A percentile compares a stretch with the other conserved stretches of the same genome.
These are phyloP conservation scores for Melinaea menophilus DNA, from an alignment of 2,888 invertebrate genomes.

Conservation along the genomic window DNA sequence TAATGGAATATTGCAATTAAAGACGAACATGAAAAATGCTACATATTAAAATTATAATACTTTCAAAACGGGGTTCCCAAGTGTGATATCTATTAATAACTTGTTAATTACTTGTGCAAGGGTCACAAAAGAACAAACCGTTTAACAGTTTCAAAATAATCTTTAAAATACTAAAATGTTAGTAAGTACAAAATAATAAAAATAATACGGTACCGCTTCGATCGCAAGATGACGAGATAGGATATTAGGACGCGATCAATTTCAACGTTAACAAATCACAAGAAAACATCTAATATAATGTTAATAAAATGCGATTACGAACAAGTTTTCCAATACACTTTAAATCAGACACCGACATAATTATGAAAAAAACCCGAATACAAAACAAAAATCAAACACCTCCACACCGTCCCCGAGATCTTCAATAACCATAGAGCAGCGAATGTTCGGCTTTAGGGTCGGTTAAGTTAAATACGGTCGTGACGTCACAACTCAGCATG, in stretches of 20 bases:
- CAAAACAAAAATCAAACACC: background rate
- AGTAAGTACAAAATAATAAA: background rate
- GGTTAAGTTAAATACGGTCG: background rate
- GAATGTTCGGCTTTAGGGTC: background rate
- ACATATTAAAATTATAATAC: background rate
- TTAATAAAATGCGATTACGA: background rate
- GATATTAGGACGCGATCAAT: background rate
- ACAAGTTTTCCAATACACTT: background rate
- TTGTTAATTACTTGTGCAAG: constrained; percentile 2
- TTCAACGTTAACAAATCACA: background rate
- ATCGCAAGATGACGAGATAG: background rate
- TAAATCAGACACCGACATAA: background rate
- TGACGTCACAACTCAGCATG: background rate
- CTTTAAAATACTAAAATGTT: background rate
- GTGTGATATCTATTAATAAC: background rate
- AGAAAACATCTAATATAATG: background rate
- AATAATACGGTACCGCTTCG: background rate
- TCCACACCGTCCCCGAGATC: background rate
- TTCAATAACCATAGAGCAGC: background rate
- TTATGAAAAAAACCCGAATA: background rate
- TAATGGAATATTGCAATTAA: background rate
- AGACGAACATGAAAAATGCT: background rate
- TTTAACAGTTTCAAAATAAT: too few species aligned
- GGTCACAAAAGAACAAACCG: background rate
- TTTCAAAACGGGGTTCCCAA: background rate